These are phyloP conservation scores for Arvicanthis niloticus DNA, from an alignment of 2,113 vertebrate genomes.

Conservation along the genomic window DNA sequence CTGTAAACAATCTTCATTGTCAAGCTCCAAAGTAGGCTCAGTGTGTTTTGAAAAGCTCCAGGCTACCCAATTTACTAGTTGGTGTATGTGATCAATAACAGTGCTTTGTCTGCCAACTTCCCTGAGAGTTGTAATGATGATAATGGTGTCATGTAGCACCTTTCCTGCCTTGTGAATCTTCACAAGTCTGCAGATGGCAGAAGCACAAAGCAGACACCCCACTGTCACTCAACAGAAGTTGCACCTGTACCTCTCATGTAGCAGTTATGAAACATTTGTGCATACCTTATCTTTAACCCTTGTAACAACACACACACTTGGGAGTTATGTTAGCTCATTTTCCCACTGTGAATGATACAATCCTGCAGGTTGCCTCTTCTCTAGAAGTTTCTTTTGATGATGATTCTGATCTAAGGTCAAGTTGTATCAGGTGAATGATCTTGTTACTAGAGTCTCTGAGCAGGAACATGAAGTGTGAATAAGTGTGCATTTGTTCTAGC, in stretches of 20 bases:
- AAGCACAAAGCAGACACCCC: background rate
- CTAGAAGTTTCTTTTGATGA: background rate
- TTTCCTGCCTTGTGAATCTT: constrained; percentile 55
- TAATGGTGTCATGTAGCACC: background rate
- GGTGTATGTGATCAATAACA: constrained; percentile 56
- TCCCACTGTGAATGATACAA: background rate
- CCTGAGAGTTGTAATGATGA: constrained; percentile 34
- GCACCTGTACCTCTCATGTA: background rate
- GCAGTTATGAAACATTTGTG: background rate
- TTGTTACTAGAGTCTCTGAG: background rate
- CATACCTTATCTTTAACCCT: background rate
- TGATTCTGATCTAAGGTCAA: background rate
- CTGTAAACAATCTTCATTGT: constrained; percentile 43
- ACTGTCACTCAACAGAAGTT: background rate
- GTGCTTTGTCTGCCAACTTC: constrained; percentile 59
- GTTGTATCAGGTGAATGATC: background rate
- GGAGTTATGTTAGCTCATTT: background rate
- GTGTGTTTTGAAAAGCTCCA: background rate
- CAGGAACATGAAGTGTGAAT: background rate
- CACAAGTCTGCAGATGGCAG: background rate
- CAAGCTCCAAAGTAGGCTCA: background rate
- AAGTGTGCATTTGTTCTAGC: background rate
- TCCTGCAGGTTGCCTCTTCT: background rate
- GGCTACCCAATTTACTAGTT: constrained; percentile 34
- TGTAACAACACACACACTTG: background rate